Evolutionary conservation across 2,888 invertebrate species (phyloP).

Genomic region (Agrochola circellaris): DNA sequence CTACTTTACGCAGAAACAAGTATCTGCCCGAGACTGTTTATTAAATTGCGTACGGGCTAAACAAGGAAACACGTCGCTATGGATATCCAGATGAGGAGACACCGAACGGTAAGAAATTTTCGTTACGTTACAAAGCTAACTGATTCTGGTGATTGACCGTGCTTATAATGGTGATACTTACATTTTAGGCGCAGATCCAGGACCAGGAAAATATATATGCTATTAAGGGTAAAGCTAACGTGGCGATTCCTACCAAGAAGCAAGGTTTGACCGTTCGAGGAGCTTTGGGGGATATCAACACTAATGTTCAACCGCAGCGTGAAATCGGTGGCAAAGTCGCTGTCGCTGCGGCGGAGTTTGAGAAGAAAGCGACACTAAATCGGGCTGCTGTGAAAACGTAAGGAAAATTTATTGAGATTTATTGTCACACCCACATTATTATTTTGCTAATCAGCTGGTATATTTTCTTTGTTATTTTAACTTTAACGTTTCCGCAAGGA

Average conservation of each 20-base stretch:
- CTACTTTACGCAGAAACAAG: slow-evolving; percentile 16
- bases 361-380: slow-evolving; percentile 80
- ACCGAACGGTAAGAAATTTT: slow-evolving; percentile 75
- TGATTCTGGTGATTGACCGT: slow-evolving; percentile 13
- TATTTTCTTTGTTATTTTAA: slow-evolving; percentile 5
- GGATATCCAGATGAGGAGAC: slow-evolving; percentile 82
- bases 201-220: slow-evolving; percentile 85
- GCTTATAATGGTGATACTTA: slow-evolving; percentile 12
- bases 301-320: slow-evolving; percentile 82
- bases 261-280: slow-evolving; percentile 81
- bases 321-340: slow-evolving; percentile 82
- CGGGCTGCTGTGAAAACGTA: slow-evolving; percentile 78
- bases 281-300: slow-evolving; percentile 85
- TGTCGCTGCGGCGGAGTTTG: slow-evolving; percentile 80
- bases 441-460: slow-evolving; percentile 34
- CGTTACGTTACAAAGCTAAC: slow-evolving; percentile 14
- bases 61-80: slow-evolving; percentile 64
- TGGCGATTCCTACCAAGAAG: slow-evolving; percentile 76
- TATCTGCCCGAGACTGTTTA: slow-evolving; percentile 35
- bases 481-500: neutral
- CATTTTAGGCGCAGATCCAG: slow-evolving; percentile 76
- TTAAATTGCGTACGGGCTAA: slow-evolving; percentile 15
- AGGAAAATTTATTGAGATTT: neutral
- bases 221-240: slow-evolving; percentile 78
- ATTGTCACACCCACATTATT: slow-evolving; percentile 15